Evolutionary conservation across 2,888 invertebrate species (phyloP), one percentile per base, ranked within the genome.

Genomic region (Dusona sp.): DNA sequence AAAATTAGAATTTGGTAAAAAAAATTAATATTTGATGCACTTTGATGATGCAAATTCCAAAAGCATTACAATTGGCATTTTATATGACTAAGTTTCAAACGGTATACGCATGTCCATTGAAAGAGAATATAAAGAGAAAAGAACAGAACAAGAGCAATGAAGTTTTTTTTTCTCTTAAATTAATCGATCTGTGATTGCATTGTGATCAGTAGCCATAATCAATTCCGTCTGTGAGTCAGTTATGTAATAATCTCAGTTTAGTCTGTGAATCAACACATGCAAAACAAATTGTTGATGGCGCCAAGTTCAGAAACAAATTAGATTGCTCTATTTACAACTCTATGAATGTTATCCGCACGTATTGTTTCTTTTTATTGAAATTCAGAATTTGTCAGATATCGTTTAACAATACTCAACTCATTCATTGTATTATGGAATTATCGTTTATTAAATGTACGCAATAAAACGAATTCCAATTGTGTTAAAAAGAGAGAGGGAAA

Each of bases 241-340:
- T 86, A 86, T 25, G 64, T 83, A 86, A 86, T 61, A 78, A 86
- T 74, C 72, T 64, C 19, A 38, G 25, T 45, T 48, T 33, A 7
- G 54, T 65, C 13, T 16, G 29, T 3, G n/a, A 48, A 68, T 67
- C n/a, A n/a, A n/a, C n/a, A n/a, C n/a, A n/a, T n/a, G n/a, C n/a
- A n/a, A n/a, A n/a, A n/a, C n/a, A n/a, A n/a, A n/a, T n/a, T n/a
- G n/a, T n/a, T n/a, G n/a, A n/a, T n/a, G n/a, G n/a, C n/a, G 42
- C 42, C 22, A 25, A 38, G 57, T 29, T 45, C 2, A 25, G 11
- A 48, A 16, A 36, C 8, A 36, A 54, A 70, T 67, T 36, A 74
- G 38, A 64, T 25, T 36, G 48, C 1, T 9, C 6, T 36, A 13
- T 42, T 42, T 22, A 7, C 48, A n/a, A 51, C n/a, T 54, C 9